Evolutionary conservation across 1,140 invertebrate genomes (phyloP), one percentile per base, ranked within the genome.

Genomic region (Drosophila kohkoa): DNA sequence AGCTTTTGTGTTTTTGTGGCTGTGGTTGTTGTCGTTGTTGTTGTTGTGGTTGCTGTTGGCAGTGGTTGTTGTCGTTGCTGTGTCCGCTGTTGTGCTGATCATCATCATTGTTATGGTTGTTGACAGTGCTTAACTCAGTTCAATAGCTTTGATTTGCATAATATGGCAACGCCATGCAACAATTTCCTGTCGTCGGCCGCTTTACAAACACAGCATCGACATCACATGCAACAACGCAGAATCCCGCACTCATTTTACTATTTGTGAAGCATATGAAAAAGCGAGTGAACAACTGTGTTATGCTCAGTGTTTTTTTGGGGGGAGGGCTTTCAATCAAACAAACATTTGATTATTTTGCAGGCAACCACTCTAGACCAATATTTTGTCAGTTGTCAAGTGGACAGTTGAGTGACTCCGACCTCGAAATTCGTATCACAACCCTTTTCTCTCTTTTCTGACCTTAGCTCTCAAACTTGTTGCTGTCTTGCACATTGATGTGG

Each of bases 61-160:
- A 25, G 20, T 25, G 20, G 20, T 25, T 25, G 20, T 25, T 25
- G 20, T 25, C 20, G 20, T 25, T 25, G 20, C 20, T 25, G 20
- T 25, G 20, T 25, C 20, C 20, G 20, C 20, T 25, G 20, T 3
- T 25, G 20, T 25, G 20, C 20, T 25, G 20, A 0, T 25, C 20
- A 20, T 11, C 5, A 48, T 51, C 25, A 52, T 20, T 79, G 73
- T 43, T 58, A 54, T 38, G 28, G 70, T 51, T 63, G 54, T 66
- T 80, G 78, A 68, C 54, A 55, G 28, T 68, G 45, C 65, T 68
- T 68, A 68, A 68, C 65, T 68, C 54, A 68, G 65, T 54, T 77
- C 74, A 81, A 68, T 82, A 64, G 67, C 81, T 77, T 68, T 81
- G 81, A 83, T 85, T 83, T 83, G 83, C 81, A 83, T 83, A 85